Conservation (phyloP, 2,113 vertebrate genomes). For the Microtus montanus region DNA sequence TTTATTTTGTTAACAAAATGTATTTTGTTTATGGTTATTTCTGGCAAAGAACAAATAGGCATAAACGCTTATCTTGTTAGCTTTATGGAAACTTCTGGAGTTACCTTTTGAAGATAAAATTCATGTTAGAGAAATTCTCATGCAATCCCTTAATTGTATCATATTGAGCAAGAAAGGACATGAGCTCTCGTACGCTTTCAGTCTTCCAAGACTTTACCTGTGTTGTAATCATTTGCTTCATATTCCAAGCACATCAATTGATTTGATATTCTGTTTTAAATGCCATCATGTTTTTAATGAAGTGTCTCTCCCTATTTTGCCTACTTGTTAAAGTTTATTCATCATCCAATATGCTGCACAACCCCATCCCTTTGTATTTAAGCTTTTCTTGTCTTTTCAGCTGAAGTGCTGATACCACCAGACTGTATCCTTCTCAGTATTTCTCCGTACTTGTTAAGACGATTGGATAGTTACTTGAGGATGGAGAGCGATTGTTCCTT, state of each 20-base stretch:
- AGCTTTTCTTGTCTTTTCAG: slow-evolving; percentile 13
- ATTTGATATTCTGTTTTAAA: not conserved
- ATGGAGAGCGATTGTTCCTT: not conserved
- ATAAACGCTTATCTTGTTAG: not conserved
- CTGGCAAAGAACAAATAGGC: not conserved
- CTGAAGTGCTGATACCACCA: not conserved
- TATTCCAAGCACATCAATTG: not conserved
- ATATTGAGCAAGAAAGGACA: not conserved
- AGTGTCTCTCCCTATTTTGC: not conserved
- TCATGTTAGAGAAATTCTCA: not conserved
- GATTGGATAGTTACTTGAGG: not conserved
- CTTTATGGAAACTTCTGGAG: not conserved
- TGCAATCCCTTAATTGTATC: not conserved
- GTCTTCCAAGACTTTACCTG: not conserved
- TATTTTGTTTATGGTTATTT: not conserved
- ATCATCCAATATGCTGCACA: not conserved
- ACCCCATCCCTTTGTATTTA: not conserved
- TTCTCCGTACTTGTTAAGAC: not conserved
- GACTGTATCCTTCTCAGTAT: not conserved
- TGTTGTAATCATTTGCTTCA: not conserved
- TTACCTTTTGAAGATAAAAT: not conserved
- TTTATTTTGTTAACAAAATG: slow-evolving; percentile 4
- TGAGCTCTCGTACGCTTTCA: not conserved
- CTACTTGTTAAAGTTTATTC: not conserved
- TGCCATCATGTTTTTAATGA: not conserved